Conservation (phyloP, 2,113 vertebrate species). For the Macrotus californicus region DNA sequence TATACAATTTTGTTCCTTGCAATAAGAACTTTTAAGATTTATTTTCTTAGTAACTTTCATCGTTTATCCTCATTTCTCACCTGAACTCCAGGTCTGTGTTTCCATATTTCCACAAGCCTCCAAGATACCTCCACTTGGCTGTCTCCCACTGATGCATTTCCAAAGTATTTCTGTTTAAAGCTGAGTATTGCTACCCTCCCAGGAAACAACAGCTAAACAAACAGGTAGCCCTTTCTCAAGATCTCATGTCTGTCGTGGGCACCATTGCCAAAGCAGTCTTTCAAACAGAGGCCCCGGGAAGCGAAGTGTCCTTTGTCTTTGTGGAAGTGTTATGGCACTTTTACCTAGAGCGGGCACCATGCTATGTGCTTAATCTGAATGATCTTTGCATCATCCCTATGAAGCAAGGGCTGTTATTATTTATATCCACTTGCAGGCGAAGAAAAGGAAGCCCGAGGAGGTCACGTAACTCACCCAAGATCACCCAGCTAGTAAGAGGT, state of each 20-base stretch:
- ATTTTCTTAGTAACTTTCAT: not conserved
- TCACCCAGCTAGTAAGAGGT: not conserved
- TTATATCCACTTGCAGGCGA: not conserved
- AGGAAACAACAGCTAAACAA: not conserved
- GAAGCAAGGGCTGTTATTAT: not conserved
- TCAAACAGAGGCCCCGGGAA: not conserved
- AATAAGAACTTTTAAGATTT: not conserved
- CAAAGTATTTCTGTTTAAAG: not conserved
- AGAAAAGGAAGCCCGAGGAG: not conserved
- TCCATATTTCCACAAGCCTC: not conserved
- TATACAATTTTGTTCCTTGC: not conserved
- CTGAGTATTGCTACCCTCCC: not conserved
- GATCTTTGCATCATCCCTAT: not conserved
- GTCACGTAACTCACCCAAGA: not conserved
- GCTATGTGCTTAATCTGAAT: not conserved
- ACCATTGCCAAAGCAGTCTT: not conserved
- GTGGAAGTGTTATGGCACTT: not conserved
- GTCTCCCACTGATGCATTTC: not conserved
- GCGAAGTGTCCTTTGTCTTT: not conserved
- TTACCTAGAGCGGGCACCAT: not conserved
- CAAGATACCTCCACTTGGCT: not conserved
- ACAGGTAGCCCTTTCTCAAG: not conserved
- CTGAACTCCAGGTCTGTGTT: not conserved
- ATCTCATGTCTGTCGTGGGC: not conserved
- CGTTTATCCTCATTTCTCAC: not conserved